Conservation (phyloP, 2,888 invertebrate species). For the Netelia inedita region DNA sequence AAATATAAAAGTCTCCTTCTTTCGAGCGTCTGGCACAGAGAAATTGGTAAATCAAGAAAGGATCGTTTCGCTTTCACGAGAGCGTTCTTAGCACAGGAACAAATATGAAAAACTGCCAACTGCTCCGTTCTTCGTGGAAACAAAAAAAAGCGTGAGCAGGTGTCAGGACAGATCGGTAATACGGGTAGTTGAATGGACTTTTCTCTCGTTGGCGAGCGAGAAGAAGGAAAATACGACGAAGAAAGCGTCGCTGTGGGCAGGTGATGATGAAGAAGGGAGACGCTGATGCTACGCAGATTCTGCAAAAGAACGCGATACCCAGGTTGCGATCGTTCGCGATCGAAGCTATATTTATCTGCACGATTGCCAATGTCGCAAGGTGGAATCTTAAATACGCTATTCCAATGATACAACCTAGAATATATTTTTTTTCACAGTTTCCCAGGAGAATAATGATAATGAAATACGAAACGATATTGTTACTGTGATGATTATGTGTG, state of each 20-base stretch:
- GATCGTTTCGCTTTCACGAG: constrained; percentile 6
- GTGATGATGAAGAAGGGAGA: constrained; percentile 41
- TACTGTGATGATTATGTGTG: neutral
- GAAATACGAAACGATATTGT: constrained; percentile 22
- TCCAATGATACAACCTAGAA: neutral
- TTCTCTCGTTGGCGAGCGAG: constrained; percentile 2
- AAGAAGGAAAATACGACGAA: constrained; percentile 23
- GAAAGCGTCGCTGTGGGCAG: constrained; percentile 22
- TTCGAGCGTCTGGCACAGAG: neutral
- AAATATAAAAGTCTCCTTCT: constrained; percentile 9
- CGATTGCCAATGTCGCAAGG: constrained; percentile 18
- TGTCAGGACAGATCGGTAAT: constrained; percentile 30
- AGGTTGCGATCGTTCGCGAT: constrained; percentile 17
- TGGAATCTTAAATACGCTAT: neutral
- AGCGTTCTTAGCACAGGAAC: neutral
- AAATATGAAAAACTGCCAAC: constrained; percentile 2
- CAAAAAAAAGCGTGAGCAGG: constrained; percentile 43
- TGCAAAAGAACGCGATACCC: constrained; percentile 11
- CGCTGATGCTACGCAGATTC: constrained; percentile 41
- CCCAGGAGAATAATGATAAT: constrained; percentile 25
- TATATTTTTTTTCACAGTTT: neutral
- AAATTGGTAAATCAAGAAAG: constrained; percentile 27
- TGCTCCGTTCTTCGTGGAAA: neutral
- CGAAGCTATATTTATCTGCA: neutral
- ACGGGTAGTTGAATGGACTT: constrained; percentile 13